Conservation (phyloP, 1,140 invertebrate species). For the Drosophila orosa region DNA sequence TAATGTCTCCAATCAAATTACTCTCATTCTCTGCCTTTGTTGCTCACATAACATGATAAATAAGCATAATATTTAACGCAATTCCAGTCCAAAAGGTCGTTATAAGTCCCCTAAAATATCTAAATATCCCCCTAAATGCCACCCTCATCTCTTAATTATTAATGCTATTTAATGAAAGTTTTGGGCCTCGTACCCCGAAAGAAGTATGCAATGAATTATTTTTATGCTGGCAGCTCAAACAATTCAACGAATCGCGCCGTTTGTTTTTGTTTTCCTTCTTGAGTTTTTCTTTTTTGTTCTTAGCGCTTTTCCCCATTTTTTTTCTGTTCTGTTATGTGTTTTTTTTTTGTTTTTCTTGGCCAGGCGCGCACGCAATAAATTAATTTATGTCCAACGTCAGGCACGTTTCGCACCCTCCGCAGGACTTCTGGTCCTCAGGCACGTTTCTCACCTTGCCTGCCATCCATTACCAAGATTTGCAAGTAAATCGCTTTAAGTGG, state of each 20-base stretch:
- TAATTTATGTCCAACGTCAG: constrained; percentile 80
- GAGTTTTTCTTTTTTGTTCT: constrained; percentile 35
- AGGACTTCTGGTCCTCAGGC: constrained; percentile 55
- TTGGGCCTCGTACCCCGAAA: constrained; percentile 27
- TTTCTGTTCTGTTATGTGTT: constrained; percentile 2
- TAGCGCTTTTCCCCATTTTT: constrained; percentile 31
- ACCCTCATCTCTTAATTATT: constrained; percentile 72
- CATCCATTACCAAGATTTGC: constrained; percentile 77
- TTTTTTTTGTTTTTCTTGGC: constrained; percentile 63
- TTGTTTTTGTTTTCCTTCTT: constrained; percentile 46
- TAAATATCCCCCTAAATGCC: constrained; percentile 34
- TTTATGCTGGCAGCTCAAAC: constrained; percentile 55
- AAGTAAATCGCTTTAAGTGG: constrained; percentile 77
- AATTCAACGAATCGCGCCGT: constrained; percentile 52
- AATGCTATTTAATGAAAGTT: constrained; percentile 73
- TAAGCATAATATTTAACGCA: constrained; percentile 34
- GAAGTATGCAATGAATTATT: constrained; percentile 80
- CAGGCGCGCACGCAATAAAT: constrained; percentile 77
- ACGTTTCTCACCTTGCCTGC: constrained; percentile 76
- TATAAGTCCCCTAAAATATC: constrained; percentile 49
- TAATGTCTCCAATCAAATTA: neutral
- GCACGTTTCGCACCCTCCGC: constrained; percentile 70
- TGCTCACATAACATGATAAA: constrained; percentile 5
- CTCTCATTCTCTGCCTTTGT: neutral
- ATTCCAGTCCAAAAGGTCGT: constrained; percentile 82